These are phyloP conservation scores for Protomyctophum bolini DNA, from an alignment of 2,113 vertebrate species.

Conservation along the genomic window DNA sequence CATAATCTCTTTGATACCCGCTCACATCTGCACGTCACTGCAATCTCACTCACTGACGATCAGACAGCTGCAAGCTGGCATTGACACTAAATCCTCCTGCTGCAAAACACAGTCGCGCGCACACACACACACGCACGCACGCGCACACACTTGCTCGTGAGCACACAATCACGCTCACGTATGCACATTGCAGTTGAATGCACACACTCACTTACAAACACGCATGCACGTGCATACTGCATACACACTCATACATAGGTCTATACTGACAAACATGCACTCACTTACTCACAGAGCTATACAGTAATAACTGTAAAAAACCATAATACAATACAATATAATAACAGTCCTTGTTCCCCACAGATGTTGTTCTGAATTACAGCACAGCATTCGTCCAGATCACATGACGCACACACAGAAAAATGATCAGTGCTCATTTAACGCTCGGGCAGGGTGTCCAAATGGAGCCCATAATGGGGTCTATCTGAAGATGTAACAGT, in stretches of 20 bases:
- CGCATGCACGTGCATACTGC: conserved; percentile 4
- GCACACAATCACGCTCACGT: conserved; percentile 11
- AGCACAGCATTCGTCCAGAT: conserved; percentile 16
- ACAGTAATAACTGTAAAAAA: too few relatives aligned
- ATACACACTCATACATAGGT: conserved; percentile 11
- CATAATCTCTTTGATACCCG: conserved; percentile 74
- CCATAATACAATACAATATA: conserved; percentile 19
- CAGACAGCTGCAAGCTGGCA: conserved; percentile 72
- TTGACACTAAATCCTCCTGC: conserved; percentile 46
- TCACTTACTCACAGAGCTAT: too few relatives aligned
- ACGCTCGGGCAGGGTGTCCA: too few relatives aligned
- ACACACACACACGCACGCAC: not conserved
- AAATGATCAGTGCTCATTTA: too few relatives aligned
- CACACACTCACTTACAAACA: conserved; percentile 18
- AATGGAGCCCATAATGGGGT: too few relatives aligned
- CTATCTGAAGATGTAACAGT: too few relatives aligned
- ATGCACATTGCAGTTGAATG: not conserved
- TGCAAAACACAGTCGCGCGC: conserved; percentile 29
- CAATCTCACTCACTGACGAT: conserved; percentile 66
- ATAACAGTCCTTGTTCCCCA: conserved; percentile 7
- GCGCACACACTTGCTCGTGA: not conserved
- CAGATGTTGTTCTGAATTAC: conserved; percentile 40
- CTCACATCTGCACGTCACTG: conserved; percentile 69
- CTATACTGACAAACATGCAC: too few relatives aligned
- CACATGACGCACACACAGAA: not conserved